Conservation (phyloP, 64 coral and sea anemone species). For the Hydrozoanthus tunicans region DNA sequence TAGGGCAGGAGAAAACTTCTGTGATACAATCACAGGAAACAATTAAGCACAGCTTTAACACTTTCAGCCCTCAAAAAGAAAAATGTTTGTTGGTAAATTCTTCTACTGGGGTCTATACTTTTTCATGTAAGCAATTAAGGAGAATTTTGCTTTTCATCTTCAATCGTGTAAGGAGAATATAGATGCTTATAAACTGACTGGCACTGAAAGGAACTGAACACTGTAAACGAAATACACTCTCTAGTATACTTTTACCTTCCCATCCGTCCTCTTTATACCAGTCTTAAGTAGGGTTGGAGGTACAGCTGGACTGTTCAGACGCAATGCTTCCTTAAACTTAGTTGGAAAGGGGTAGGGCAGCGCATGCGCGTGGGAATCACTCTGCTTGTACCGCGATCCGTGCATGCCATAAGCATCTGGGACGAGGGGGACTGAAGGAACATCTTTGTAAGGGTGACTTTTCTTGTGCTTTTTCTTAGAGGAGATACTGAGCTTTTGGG, state of each 20-base stretch:
- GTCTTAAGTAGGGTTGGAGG: slow-evolving; percentile 83
- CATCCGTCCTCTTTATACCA: slow-evolving; percentile 80
- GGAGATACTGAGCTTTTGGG: slow-evolving; percentile 87
- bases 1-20: too few species aligned
- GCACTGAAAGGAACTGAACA: not conserved
- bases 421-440: slow-evolving; percentile 8
- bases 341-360: slow-evolving; percentile 86
- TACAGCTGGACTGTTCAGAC: slow-evolving; percentile 69
- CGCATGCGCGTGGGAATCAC: slow-evolving; percentile 52
- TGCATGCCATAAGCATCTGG: slow-evolving; percentile 41
- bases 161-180: too few species aligned
- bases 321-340: slow-evolving; percentile 85
- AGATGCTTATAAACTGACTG: too few species aligned
- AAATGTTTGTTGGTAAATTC: too few species aligned
- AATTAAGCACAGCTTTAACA: too few species aligned
- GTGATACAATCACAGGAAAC: too few species aligned
- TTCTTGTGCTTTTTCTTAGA: slow-evolving; percentile 90
- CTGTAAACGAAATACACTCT: not conserved
- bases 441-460: slow-evolving; percentile 59
- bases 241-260: slow-evolving; percentile 60
- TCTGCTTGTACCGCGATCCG: slow-evolving; percentile 37
- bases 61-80: too few species aligned
- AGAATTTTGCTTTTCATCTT: too few species aligned
- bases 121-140: too few species aligned
- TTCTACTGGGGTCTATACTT: too few species aligned